Evolutionary conservation across 2,113 vertebrate genomes (phyloP), one percentile per base, ranked within the genome.

Genomic region (Syrrhaptes paradoxus): DNA sequence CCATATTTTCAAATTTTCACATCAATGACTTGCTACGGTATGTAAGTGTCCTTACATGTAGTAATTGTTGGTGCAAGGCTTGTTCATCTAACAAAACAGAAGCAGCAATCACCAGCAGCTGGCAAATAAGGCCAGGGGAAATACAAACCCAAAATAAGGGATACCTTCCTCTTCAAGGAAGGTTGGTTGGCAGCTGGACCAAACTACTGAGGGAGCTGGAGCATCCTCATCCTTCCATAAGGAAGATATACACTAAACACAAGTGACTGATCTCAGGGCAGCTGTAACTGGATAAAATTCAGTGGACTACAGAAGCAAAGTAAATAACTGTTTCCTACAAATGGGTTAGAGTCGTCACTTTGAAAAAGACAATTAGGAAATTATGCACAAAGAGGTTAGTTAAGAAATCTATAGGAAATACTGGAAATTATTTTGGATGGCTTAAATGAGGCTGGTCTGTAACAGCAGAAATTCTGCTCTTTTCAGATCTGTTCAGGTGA

Each of bases 1-100:
- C 7, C 26, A 71, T 31, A 7, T 49, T 90, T 78, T 79, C 61
- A 71, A 67, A 79, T 72, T 78, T 65, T 46, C 48, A 55, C n/a
- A 74, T 22, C 46, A 90, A 25, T 57, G 11, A 82, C 51, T 90
- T 34, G 28, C 65, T 38, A 59, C 1, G 1, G 7, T 41, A 45
- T 29, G 14, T 49, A 54, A 75, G 26, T 49, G 21, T 38, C 17
- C 26, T 74, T 62, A 15, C 6, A 36, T 10, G 6, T 11, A 63
- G 28, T 11, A 87, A 61, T 11, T 0, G 0, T 11, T 43, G 11
- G 32, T 31, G 38, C n/a, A 63, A 79, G 26, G 13, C 3, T 66
- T 20, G 29, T 28, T 58, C 73, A 83, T 58, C 41, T 29, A 19
- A 38, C 31, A 71, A 10, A 46, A 46, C 38, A 89, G 29, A 11